These are phyloP conservation scores for Atta texana DNA, from an alignment of 1,140 invertebrate species.

Conservation along the genomic window DNA sequence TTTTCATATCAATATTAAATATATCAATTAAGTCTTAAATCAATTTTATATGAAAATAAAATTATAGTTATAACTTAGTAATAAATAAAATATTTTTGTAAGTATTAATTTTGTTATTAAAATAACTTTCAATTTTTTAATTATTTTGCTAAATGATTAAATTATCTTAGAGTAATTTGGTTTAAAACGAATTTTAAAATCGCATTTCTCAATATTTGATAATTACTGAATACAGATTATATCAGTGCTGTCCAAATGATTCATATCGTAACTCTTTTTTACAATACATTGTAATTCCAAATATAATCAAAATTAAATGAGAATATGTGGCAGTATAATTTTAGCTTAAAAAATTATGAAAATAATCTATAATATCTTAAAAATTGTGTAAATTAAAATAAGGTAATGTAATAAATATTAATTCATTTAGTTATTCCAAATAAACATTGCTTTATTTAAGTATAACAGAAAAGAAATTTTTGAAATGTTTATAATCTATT, in stretches of 20 bases:
- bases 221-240: not conserved
- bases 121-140: not conserved
- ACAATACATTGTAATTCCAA: not conserved
- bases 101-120: not conserved
- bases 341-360: not conserved
- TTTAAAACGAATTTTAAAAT: not conserved
- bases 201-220: not conserved
- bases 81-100: not conserved
- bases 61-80: not conserved
- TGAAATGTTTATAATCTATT: not conserved
- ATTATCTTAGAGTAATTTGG: no score
- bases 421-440: not conserved
- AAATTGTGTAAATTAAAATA: not conserved
- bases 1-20: not conserved
- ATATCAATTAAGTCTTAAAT: not conserved
- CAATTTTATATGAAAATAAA: not conserved
- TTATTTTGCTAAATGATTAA: constrained; percentile 1
- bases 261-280: not conserved
- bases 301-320: constrained; percentile 3
- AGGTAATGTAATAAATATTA: not conserved
- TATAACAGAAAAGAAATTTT: not conserved
- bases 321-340: not conserved
- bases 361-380: not conserved
- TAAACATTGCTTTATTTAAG: not conserved
- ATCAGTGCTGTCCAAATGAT: not conserved